Conservation (phyloP, 2,888 invertebrate genomes). For the Phortica okadai region DNA sequence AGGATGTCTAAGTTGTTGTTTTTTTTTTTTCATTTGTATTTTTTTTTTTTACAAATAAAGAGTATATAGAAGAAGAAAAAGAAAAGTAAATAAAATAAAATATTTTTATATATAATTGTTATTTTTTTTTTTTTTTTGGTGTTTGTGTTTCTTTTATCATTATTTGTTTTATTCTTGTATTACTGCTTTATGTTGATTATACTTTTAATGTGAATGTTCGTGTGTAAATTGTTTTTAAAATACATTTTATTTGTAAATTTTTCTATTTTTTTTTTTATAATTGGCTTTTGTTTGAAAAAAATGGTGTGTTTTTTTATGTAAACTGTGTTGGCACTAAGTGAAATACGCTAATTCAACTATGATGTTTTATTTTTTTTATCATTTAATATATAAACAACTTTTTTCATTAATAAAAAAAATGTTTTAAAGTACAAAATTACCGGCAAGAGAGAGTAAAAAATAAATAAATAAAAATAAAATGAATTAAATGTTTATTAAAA, state of each 20-base stretch:
- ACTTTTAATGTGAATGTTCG: background rate
- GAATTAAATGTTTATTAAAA: no score
- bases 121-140: slow-evolving; percentile 39
- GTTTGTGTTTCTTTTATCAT: slow-evolving; percentile 34
- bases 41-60: slow-evolving; percentile 58
- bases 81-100: slow-evolving; percentile 67
- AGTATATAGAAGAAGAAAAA: slow-evolving; percentile 63
- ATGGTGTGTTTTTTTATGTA: slow-evolving; percentile 34
- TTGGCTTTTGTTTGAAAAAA: slow-evolving; percentile 13
- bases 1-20: slow-evolving; percentile 85
- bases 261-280: slow-evolving; percentile 22
- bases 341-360: slow-evolving; percentile 12
- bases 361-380: background rate
- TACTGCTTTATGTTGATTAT: background rate
- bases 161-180: background rate
- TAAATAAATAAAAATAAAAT: slow-evolving; percentile 17
- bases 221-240: slow-evolving; percentile 30
- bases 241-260: slow-evolving; percentile 37
- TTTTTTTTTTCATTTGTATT: slow-evolving; percentile 37
- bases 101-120: slow-evolving; percentile 48
- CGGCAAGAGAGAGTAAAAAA: background rate
- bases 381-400: slow-evolving; percentile 9
- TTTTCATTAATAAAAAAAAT: slow-evolving; percentile 4
- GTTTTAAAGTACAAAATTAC: background rate
- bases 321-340: slow-evolving; percentile 29